Evolutionary conservation across 1,140 invertebrate genomes (phyloP).

Genomic region (Globodera rostochiensis): DNA sequence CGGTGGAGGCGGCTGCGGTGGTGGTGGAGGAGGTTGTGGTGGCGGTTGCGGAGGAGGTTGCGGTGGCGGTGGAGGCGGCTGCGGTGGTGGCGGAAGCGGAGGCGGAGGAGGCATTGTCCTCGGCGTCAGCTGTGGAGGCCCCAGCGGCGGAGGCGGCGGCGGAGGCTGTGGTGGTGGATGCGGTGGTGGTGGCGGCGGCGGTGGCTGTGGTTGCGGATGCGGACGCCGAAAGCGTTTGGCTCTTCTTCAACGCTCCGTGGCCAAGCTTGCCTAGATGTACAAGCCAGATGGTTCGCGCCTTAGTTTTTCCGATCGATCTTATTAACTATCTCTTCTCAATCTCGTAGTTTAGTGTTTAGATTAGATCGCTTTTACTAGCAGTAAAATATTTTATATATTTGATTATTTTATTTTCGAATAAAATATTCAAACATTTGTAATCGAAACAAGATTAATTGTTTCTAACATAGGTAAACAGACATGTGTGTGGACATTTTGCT

Average conservation of each 20-base stretch:
- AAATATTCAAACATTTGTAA: no score
- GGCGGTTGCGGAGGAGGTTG: slow-evolving; percentile 2
- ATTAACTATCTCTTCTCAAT: no score
- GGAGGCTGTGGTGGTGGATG: not conserved
- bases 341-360: no score
- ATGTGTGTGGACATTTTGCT: no score
- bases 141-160: not conserved
- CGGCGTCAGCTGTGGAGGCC: not conserved
- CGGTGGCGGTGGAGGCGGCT: not conserved
- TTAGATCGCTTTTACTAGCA: no score
- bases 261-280: not conserved
- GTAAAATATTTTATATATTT: no score
- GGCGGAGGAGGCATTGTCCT: not conserved
- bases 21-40: not conserved
- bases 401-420: no score
- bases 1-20: not conserved
- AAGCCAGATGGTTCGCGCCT: no score
- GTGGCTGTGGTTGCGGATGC: not conserved
- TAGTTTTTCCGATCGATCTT: no score
- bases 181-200: not conserved
- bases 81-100: not conserved
- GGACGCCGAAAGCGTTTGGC: slow-evolving; percentile 20
- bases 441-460: no score
- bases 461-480: no score
- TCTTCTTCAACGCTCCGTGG: not conserved